Evolutionary conservation across 2,888 invertebrate species (phyloP).

Genomic region (Conus canariensis): DNA sequence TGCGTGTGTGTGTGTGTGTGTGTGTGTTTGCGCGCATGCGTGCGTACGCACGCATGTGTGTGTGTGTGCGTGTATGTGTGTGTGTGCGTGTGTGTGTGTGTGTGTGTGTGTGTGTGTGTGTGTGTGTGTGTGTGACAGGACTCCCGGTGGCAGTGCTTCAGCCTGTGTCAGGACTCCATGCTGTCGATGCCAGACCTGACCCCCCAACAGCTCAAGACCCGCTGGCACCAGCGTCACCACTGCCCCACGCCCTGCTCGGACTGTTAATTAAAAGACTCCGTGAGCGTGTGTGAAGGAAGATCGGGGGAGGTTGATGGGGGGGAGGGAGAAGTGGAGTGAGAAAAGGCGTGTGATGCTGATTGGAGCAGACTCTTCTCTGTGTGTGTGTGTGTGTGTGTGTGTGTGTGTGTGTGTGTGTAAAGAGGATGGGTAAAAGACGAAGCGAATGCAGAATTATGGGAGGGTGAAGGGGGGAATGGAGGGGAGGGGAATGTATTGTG

Average conservation of each 20-base stretch:
- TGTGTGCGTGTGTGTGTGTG: conserved; percentile 4
- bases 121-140: conserved; percentile 44
- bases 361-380: too few species aligned
- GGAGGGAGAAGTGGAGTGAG: not conserved
- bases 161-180: conserved; percentile 55
- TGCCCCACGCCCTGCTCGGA: conserved; percentile 61
- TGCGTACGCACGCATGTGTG: not conserved
- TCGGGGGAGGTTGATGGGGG: too few species aligned
- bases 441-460: too few species aligned
- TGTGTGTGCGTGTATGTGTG: not conserved
- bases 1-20: not conserved
- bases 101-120: not conserved
- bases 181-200: conserved; percentile 62
- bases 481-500: too few species aligned
- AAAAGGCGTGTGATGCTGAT: too few species aligned
- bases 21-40: not conserved
- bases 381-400: too few species aligned
- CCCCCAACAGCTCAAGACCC: conserved; percentile 52
- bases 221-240: conserved; percentile 58
- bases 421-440: too few species aligned
- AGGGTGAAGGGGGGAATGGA: too few species aligned
- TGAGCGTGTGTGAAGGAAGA: not conserved
- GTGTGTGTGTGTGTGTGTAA: too few species aligned
- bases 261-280: not conserved
- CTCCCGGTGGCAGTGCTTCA: conserved; percentile 61